Percentiles rank a stretch among this genome's conserved stretches.
Conservation (phyloP, 2,113 vertebrate species). For the Mixornis gularis region DNA sequence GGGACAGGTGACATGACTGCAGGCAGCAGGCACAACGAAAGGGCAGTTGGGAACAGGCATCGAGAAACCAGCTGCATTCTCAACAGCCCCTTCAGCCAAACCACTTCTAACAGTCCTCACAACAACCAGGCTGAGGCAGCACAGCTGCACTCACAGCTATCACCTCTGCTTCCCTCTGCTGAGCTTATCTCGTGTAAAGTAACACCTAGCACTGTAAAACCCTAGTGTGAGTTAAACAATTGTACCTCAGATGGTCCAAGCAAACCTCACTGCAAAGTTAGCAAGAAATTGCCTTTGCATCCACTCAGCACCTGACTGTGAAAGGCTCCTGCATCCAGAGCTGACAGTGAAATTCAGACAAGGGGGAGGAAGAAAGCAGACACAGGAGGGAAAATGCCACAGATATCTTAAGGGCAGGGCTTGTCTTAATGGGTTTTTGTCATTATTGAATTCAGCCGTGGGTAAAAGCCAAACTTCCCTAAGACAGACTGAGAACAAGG, state of each 20-base stretch:
- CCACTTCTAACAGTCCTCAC: not conserved
- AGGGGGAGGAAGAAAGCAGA: not conserved
- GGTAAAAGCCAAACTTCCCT: not conserved
- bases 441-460: not conserved
- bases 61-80: not conserved
- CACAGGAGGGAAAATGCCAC: not conserved
- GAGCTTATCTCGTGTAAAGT: not conserved
- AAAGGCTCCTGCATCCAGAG: not conserved
- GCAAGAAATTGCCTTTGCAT: not conserved
- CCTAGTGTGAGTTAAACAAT: not conserved
- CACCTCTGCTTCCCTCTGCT: not conserved
- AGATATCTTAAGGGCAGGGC: not conserved
- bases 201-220: not conserved
- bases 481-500: not conserved
- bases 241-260: not conserved
- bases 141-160: too few species aligned
- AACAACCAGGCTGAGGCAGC: not conserved
- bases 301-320: not conserved
- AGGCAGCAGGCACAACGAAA: not conserved
- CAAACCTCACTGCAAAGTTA: not conserved
- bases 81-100: not conserved
- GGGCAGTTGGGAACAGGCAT: accelerated
- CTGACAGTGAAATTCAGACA: not conserved
- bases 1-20: not conserved
- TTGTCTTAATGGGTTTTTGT: not conserved